Base-by-base conservation (phyloP, 1,140 invertebrate genomes). In the Cydia amplana region DNA sequence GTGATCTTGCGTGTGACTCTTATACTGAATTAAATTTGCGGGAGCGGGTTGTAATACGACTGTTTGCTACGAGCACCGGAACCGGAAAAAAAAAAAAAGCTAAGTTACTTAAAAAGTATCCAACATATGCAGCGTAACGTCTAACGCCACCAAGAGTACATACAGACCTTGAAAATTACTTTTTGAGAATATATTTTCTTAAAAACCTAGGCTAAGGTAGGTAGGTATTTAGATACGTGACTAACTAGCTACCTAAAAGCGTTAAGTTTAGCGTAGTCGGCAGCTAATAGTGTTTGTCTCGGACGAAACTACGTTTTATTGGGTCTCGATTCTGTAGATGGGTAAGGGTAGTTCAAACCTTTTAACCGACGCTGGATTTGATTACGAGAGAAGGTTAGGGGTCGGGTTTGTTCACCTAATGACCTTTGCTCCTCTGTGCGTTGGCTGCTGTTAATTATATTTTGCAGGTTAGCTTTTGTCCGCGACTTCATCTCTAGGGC, bases 311-410 rank as follows among this genome's bases (percentile, higher is more conserved):
- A 23, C 18, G 20, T 60, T 23, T 20, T 12, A 60, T 60, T 60
- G 10, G 55, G 20, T 60, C 18, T 60, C 18, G 55, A 60, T 23
- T 23, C 18, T 60, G 2, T 60, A 23, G 55, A 23, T 60, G n/a
- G 18, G 55, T 23, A 60, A 60, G 20, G 1, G 18, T 60, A 20
- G 55, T 18, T 23, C 7, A 60, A 23, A 60, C 55, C 55, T 60
- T 60, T 20, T 23, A 60, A 60, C 55, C 20, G 55, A 23, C 55
- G 9, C 55, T 60, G 18, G 55, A 60, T 60, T 60, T 60, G 55
- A 60, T 60, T 60, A 60, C 55, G 55, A 60, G 55, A 60, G 55
- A 60, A 60, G 55, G 55, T 23, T 60, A 60, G 55, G 20, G 55
- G 55, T 60, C 55, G 20, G 10, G 55, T 60, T 60, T 60, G 55